phyloP scores from a whole-genome alignment of 2,888 invertebrate genomes.

The Odontothrips loti region DNA sequence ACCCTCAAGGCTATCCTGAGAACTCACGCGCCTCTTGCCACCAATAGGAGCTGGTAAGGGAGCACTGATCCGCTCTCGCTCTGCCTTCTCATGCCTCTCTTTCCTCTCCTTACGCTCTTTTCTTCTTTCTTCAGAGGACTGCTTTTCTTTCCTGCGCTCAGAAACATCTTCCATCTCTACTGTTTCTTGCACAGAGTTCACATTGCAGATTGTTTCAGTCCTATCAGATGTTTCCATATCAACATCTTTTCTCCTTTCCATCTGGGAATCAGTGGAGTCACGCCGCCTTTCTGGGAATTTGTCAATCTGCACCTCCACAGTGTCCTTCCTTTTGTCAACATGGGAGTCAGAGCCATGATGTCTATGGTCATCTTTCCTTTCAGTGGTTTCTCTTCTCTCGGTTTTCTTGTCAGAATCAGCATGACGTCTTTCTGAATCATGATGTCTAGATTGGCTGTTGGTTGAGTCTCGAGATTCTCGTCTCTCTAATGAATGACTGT shows the following conservation, averaged over 20 bases:
- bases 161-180: not conserved
- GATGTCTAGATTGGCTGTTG: slow-evolving; percentile 40
- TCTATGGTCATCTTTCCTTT: slow-evolving; percentile 43
- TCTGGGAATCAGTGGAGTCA: slow-evolving; percentile 29
- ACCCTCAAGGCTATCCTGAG: slow-evolving; percentile 67
- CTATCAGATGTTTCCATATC: not conserved
- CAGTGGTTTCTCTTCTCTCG: slow-evolving; percentile 47
- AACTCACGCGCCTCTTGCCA: slow-evolving; percentile 70
- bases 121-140: slow-evolving; percentile 36
- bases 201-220: not conserved
- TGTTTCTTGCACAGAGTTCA: not conserved
- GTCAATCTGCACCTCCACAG: not conserved
- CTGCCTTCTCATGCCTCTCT: slow-evolving; percentile 38
- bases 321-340: slow-evolving; percentile 23
- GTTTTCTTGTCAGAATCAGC: slow-evolving; percentile 44
- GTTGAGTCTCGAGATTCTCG: slow-evolving; percentile 40
- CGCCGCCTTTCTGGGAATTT: slow-evolving; percentile 34
- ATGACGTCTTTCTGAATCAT: slow-evolving; percentile 36
- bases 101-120: slow-evolving; percentile 37
- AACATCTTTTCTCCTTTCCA: slow-evolving; percentile 31
- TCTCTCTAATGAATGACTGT: slow-evolving; percentile 35
- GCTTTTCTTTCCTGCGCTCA: not conserved
- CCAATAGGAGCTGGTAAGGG: slow-evolving; percentile 59
- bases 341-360: slow-evolving; percentile 8
- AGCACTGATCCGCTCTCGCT: slow-evolving; percentile 41